Evolutionary conservation across 2,888 invertebrate species (phyloP), one percentile per base, ranked within the genome.

Genomic region (Seira musarum): DNA sequence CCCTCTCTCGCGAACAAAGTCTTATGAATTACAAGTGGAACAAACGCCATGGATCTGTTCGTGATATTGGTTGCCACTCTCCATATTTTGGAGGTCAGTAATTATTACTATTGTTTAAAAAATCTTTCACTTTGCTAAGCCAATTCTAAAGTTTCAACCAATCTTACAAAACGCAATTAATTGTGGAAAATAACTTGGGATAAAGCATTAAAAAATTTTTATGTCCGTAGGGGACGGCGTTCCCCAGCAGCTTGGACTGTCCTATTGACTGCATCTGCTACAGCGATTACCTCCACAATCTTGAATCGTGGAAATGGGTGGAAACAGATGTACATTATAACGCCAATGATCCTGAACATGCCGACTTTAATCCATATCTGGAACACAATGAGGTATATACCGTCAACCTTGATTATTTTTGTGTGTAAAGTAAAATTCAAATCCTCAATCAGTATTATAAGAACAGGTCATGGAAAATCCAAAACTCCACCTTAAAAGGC

Each of bases 351-450:
- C 77, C 73, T 1, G 80, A 77, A 5, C 79, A 83, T 71, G 83
- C 76, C 64, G 67, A 76, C 10, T 85, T 84, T 60, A 86, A 86
- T 65, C 86, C 86, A 0, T 86, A 83, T 73, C 82, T 81, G 0
- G 82, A 85, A 57, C 85, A 85, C 25, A 86, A 86, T 78, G 86
- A 86, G 66, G 86, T 84, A 77, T n/a, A n/a, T n/a, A n/a, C n/a
- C n/a, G n/a, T n/a, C n/a, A n/a, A 17, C 35, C 17, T 22, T 53
- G 21, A 19, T 30, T 46, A 49, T 24, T 10, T 63, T 22, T 19
- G 17, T 63, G 2, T 63, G 17, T 6, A 21, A n/a, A 40, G 19
- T 40, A 35, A 24, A 40, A 68, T 60, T 35, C 57, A 46, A 24
- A 6, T 46, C 40, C n/a, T 5, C 6, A 19, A 64, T n/a, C 22